Conservation (phyloP, 2,113 vertebrate genomes). For the Progne subis region DNA sequence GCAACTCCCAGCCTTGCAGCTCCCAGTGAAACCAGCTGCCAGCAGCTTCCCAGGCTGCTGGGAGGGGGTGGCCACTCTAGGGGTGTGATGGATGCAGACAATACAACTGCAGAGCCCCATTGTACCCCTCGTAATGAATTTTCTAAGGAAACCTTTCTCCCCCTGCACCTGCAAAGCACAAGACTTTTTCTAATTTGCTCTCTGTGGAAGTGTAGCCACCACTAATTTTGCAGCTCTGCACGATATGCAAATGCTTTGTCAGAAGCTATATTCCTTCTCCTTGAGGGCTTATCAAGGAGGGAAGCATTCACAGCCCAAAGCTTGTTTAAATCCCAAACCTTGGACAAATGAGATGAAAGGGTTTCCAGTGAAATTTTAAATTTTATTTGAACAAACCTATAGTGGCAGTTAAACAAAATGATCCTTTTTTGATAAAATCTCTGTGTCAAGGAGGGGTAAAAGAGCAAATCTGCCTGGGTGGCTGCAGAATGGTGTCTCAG, state of each 20-base stretch:
- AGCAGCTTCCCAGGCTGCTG: not conserved
- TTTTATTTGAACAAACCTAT: not conserved
- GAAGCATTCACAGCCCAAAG: not conserved
- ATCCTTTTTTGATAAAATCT: not conserved
- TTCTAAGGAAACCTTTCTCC: not conserved
- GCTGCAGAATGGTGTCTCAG: not conserved
- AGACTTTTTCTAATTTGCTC: not conserved
- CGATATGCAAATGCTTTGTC: slow-evolving; percentile 48
- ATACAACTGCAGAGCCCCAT: not conserved
- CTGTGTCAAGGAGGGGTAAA: not conserved
- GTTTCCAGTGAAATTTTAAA: not conserved
- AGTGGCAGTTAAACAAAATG: not conserved
- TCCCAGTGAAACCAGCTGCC: not conserved
- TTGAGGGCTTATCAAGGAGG: not conserved
- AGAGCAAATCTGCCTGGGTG: not conserved
- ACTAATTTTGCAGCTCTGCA: slow-evolving; percentile 37
- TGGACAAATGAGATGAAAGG: fast-evolving
- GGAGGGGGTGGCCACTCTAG: not conserved
- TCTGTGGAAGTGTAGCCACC: not conserved
- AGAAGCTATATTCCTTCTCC: not conserved
- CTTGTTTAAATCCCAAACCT: not conserved
- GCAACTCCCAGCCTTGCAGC: not conserved
- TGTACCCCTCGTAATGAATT: not conserved
- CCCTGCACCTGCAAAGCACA: not conserved
- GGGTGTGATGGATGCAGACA: not conserved